These are phyloP conservation scores for Neofelis nebulosa DNA, from an alignment of 2,113 vertebrate genomes.

Conservation along the genomic window DNA sequence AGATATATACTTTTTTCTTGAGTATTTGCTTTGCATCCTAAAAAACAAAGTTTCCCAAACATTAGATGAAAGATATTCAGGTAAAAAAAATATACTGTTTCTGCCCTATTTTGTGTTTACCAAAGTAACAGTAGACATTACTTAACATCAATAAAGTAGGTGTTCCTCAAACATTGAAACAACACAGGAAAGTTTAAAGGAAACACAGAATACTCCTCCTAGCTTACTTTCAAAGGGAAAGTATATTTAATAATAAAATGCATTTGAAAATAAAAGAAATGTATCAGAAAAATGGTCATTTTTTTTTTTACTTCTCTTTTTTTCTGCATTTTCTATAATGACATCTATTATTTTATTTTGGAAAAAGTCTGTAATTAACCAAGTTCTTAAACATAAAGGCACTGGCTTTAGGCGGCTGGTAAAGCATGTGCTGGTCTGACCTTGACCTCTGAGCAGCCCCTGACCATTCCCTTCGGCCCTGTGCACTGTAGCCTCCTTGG, in stretches of 20 bases:
- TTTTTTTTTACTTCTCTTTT: not conserved
- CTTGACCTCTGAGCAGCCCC: constrained; percentile 40
- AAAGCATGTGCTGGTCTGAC: not conserved
- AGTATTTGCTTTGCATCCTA: not conserved
- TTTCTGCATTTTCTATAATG: constrained; percentile 1
- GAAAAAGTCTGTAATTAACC: not conserved
- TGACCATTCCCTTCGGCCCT: not conserved
- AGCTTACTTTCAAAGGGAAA: constrained; percentile 11
- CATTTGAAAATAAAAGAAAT: not conserved
- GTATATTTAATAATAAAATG: not conserved
- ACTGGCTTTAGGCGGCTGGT: not conserved
- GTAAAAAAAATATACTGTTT: not conserved
- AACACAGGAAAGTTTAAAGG: constrained; percentile 5
- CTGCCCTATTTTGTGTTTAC: not conserved
- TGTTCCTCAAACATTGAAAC: not conserved
- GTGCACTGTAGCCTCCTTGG: not conserved
- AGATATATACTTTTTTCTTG: not conserved
- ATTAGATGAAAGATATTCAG: constrained; percentile 11
- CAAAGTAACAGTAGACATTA: not conserved
- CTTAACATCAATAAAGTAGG: not conserved
- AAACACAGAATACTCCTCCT: not conserved
- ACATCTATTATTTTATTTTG: not conserved
- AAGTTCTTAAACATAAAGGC: not conserved
- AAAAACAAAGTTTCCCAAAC: constrained; percentile 29
- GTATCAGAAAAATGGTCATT: not conserved